Conservation (phyloP, 2,797 vertebrate species). For the Chelidonichthys spinosus region DNA sequence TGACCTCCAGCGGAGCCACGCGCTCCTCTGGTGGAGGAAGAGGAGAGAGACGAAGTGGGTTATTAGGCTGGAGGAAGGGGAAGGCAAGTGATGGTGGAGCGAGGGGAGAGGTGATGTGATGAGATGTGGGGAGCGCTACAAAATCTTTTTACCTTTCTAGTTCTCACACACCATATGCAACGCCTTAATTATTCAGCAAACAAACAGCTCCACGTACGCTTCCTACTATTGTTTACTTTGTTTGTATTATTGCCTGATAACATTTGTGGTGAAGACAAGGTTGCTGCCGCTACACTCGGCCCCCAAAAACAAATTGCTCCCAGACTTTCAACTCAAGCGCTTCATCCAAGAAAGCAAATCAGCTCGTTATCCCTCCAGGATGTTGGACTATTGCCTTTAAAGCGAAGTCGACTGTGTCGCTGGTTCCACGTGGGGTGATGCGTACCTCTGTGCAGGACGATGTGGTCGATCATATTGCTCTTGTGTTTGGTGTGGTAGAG, state of each 20-base stretch:
- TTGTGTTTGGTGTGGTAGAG: constrained; percentile 99
- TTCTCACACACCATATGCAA: no score
- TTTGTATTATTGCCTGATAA: neutral
- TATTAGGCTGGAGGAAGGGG: constrained; percentile 5
- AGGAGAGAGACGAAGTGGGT: neutral
- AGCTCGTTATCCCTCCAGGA: neutral
- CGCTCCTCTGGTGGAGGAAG: constrained; percentile 90
- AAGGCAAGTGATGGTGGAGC: neutral
- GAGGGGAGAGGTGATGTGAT: neutral
- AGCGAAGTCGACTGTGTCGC: neutral
- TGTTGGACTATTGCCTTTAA: neutral
- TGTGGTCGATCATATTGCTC: constrained; percentile 99
- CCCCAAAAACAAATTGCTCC: neutral
- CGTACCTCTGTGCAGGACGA: constrained; percentile 96
- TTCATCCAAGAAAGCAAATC: neutral
- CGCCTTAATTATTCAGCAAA: neutral
- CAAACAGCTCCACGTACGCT: neutral
- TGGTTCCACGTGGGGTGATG: neutral
- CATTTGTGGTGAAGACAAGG: neutral
- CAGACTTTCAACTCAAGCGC: neutral
- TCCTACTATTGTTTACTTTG: neutral
- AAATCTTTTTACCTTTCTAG: no score
- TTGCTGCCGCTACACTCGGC: neutral
- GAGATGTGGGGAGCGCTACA: neutral
- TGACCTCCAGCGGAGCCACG: constrained; percentile 96